These are phyloP conservation scores for Diarsia dahlii DNA, from an alignment of 2,888 invertebrate genomes.

Conservation along the genomic window DNA sequence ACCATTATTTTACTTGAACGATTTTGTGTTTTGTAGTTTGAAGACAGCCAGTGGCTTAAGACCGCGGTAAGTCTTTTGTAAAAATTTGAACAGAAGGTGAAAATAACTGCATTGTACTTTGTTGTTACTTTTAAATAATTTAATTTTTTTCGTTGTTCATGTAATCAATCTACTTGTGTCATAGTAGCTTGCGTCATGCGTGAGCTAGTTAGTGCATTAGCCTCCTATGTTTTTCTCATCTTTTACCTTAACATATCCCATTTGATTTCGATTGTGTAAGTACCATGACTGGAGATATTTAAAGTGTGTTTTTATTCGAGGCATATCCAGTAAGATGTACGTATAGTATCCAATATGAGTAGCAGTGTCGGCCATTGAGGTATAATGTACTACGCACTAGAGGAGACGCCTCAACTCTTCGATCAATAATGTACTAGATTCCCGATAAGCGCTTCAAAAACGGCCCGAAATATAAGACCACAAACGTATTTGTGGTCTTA, in stretches of 20 bases:
- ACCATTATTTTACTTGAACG: background rate
- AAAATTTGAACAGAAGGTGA: slow-evolving; percentile 44
- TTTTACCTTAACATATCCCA: background rate
- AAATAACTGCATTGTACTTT: slow-evolving; percentile 39
- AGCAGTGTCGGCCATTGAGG: too few species aligned
- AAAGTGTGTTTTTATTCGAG: background rate
- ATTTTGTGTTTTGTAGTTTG: background rate
- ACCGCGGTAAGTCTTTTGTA: slow-evolving; percentile 44
- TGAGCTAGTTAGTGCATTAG: slow-evolving; percentile 1
- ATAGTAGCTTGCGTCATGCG: slow-evolving; percentile 1
- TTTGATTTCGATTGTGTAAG: background rate
- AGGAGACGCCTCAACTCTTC: too few species aligned
- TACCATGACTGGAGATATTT: background rate
- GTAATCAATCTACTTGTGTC: background rate
- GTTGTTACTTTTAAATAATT: slow-evolving; percentile 14
- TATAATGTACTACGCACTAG: too few species aligned
- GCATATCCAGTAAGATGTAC: too few species aligned
- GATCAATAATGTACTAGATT: too few species aligned
- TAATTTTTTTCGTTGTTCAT: background rate
- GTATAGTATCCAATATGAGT: too few species aligned
- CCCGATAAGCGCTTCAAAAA: too few species aligned
- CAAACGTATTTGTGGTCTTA: too few species aligned
- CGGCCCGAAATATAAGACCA: too few species aligned
- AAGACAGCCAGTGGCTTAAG: slow-evolving; percentile 36
- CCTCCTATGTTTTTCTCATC: background rate